Percentiles rank a stretch among this genome's conserved stretches.
phyloP scores from a whole-genome alignment of 1,140 invertebrate species.

The Myzus persicae region DNA sequence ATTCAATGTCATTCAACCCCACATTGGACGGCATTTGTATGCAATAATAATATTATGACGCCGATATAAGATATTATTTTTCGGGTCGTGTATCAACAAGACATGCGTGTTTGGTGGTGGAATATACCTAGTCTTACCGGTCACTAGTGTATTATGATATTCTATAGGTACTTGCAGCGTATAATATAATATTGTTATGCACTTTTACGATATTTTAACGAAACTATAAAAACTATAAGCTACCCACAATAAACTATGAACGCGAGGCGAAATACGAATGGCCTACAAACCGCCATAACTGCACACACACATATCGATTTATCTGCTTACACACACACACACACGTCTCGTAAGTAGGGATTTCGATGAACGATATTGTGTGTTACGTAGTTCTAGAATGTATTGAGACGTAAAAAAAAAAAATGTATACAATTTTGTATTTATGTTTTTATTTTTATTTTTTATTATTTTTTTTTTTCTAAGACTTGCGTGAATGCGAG shows the following conservation, averaged over 20 bases:
- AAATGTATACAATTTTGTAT: neutral
- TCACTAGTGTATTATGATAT: neutral
- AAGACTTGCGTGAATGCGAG: slow-evolving; percentile 1
- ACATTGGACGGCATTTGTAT: too few relatives aligned
- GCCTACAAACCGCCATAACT: neutral
- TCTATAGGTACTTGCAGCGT: too few relatives aligned
- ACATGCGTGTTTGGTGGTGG: neutral
- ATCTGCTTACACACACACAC: too few relatives aligned
- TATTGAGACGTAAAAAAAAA: neutral
- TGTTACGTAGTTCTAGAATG: slow-evolving; percentile 5
- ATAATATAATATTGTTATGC: neutral
- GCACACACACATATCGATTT: too few relatives aligned
- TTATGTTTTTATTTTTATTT: neutral
- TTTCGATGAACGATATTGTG: neutral
- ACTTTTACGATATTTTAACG: too few relatives aligned
- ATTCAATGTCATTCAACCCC: neutral
- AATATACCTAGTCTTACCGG: neutral
- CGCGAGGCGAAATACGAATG: neutral
- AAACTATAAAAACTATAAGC: too few relatives aligned
- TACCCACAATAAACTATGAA: neutral
- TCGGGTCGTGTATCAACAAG: neutral
- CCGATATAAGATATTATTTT: too few relatives aligned
- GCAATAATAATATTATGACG: too few relatives aligned
- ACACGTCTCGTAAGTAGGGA: neutral
- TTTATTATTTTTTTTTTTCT: neutral